Evolutionary conservation across 2,888 invertebrate genomes (phyloP).

Genomic region (Drosophila tripunctata): DNA sequence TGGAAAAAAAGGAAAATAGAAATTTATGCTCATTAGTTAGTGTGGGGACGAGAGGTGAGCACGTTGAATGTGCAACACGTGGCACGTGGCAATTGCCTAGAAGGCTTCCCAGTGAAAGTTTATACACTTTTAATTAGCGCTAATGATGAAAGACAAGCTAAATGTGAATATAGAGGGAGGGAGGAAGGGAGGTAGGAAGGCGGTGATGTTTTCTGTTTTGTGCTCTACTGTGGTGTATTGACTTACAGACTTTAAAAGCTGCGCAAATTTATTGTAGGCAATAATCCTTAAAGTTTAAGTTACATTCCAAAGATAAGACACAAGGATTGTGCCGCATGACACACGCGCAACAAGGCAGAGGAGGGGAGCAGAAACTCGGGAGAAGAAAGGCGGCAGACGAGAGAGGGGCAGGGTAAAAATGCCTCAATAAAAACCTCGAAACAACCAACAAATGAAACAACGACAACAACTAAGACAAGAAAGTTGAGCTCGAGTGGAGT

Average conservation of each 20-base stretch:
- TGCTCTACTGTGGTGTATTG: slow-evolving; percentile 47
- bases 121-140: slow-evolving; percentile 78
- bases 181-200: background rate
- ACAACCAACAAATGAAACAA: slow-evolving; percentile 26
- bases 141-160: slow-evolving; percentile 70
- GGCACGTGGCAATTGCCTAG: slow-evolving; percentile 62
- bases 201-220: background rate
- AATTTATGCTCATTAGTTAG: slow-evolving; percentile 62
- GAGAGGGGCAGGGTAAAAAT: slow-evolving; percentile 29
- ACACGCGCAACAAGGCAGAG: slow-evolving; percentile 17
- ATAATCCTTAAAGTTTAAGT: slow-evolving; percentile 82
- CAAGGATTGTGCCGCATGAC: slow-evolving; percentile 61
- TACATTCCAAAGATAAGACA: slow-evolving; percentile 80
- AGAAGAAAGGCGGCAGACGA: background rate
- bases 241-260: slow-evolving; percentile 65
- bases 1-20: background rate
- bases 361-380: background rate
- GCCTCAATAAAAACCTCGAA: slow-evolving; percentile 60
- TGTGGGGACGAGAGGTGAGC: slow-evolving; percentile 50
- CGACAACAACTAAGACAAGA: slow-evolving; percentile 11
- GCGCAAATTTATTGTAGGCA: slow-evolving; percentile 80
- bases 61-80: slow-evolving; percentile 39
- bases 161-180: background rate
- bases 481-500: background rate
- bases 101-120: slow-evolving; percentile 69